These are phyloP conservation scores for Paramisgurnus dabryanus DNA, from an alignment of 2,113 vertebrate genomes.

Conservation along the genomic window DNA sequence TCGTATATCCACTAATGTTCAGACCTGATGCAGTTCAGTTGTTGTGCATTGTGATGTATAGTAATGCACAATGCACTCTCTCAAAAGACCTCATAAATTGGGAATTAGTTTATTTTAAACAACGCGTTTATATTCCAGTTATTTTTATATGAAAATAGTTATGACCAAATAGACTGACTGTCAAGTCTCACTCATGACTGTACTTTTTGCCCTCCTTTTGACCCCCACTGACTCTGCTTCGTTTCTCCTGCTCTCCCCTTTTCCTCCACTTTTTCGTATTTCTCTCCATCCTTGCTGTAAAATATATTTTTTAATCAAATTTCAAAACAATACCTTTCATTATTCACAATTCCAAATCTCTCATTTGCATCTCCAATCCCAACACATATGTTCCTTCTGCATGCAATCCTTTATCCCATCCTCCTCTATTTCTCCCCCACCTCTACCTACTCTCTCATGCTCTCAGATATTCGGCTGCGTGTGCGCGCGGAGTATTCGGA, in stretches of 20 bases:
- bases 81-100: not conserved
- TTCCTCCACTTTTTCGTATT: constrained; percentile 26
- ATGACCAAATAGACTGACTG: not conserved
- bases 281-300: constrained; percentile 13
- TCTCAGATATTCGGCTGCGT: constrained; percentile 84
- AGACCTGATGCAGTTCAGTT: constrained; percentile 9
- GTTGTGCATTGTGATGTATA: constrained; percentile 3
- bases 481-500: constrained; percentile 89
- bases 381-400: not conserved
- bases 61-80: not conserved
- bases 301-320: not conserved
- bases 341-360: constrained; percentile 27
- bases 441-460: constrained; percentile 35
- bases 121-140: not conserved
- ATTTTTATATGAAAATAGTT: not conserved
- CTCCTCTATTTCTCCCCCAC: constrained; percentile 37
- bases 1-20: constrained; percentile 5
- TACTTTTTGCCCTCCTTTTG: constrained; percentile 17
- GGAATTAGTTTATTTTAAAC: not conserved
- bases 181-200: constrained; percentile 20
- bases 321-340: no score
- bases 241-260: constrained; percentile 17
- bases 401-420: constrained; percentile 21
- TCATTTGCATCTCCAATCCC: constrained; percentile 12
- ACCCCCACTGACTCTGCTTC: not conserved